These are phyloP conservation scores for Pteria penguin DNA, from an alignment of 2,888 invertebrate species.

Conservation along the genomic window DNA sequence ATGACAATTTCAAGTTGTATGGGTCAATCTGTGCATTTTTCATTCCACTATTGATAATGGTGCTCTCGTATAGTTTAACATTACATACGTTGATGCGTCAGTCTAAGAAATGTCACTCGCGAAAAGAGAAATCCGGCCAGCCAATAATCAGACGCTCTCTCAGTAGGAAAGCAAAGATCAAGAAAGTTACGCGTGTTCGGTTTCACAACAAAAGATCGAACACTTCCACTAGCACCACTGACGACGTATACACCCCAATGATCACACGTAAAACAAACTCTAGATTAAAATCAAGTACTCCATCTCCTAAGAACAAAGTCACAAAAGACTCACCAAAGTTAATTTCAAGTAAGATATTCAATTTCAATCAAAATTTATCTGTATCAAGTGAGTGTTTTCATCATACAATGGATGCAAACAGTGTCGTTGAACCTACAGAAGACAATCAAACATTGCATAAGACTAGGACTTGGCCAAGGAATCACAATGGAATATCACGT, in stretches of 20 bases:
- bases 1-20: conserved; percentile 85
- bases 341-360: not conserved
- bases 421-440: conserved; percentile 8
- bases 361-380: not conserved
- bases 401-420: conserved; percentile 9
- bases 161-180: conserved; percentile 55
- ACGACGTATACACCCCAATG: conserved; percentile 31
- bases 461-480: not conserved
- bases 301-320: not conserved
- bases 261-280: conserved; percentile 22
- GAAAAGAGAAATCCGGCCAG: conserved; percentile 53
- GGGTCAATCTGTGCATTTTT: conserved; percentile 97
- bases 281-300: conserved; percentile 23
- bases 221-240: conserved; percentile 41
- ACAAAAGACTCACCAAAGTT: not conserved
- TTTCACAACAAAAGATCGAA: conserved; percentile 51
- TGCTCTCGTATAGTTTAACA: conserved; percentile 95
- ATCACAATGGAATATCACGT: not conserved
- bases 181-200: conserved; percentile 47
- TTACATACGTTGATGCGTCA: conserved; percentile 92
- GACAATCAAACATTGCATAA: not conserved
- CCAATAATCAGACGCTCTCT: conserved; percentile 72
- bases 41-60: conserved; percentile 96
- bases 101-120: conserved; percentile 71
- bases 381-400: not conserved